These are phyloP conservation scores for Euplagia quadripunctaria DNA, from an alignment of 2,888 invertebrate species.

Conservation along the genomic window DNA sequence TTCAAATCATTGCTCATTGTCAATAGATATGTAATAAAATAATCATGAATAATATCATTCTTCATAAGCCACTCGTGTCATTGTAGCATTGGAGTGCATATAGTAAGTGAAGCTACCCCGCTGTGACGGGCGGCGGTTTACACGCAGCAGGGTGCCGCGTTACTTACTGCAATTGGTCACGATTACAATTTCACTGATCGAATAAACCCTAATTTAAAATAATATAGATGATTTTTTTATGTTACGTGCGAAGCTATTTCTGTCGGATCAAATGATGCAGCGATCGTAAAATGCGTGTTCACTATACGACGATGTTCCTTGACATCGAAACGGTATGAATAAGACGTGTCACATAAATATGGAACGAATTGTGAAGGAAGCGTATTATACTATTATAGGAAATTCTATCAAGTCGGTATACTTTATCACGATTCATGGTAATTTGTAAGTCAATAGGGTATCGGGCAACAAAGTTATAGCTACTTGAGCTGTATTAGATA, in stretches of 20 bases:
- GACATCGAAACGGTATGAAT: slow-evolving; percentile 29
- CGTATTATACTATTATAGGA: slow-evolving; percentile 17
- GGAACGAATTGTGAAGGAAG: slow-evolving; percentile 38
- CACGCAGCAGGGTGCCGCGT: slow-evolving; percentile 69
- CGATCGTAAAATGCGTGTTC: slow-evolving; percentile 40
- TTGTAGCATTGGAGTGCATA: slow-evolving; percentile 53
- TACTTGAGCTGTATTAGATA: slow-evolving; percentile 32
- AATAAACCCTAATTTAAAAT: slow-evolving; percentile 69
- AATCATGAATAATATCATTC: slow-evolving; percentile 67
- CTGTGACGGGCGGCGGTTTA: slow-evolving; percentile 66
- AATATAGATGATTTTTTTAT: slow-evolving; percentile 57
- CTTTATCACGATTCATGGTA: slow-evolving; percentile 60
- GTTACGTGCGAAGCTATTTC: slow-evolving; percentile 36
- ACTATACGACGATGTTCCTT: slow-evolving; percentile 29
- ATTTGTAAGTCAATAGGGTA: slow-evolving; percentile 62
- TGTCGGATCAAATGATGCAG: slow-evolving; percentile 45
- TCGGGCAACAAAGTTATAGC: slow-evolving; percentile 56
- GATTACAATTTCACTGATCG: slow-evolving; percentile 76
- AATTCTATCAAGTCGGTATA: slow-evolving; percentile 48
- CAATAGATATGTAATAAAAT: slow-evolving; percentile 61
- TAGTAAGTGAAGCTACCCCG: slow-evolving; percentile 67
- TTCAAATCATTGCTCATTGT: slow-evolving; percentile 53
- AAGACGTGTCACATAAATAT: slow-evolving; percentile 49
- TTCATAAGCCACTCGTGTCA: slow-evolving; percentile 65
- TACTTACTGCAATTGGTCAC: slow-evolving; percentile 80